phyloP scores from a whole-genome alignment of 2,797 vertebrate genomes.

The Atherinosoma microstoma region DNA sequence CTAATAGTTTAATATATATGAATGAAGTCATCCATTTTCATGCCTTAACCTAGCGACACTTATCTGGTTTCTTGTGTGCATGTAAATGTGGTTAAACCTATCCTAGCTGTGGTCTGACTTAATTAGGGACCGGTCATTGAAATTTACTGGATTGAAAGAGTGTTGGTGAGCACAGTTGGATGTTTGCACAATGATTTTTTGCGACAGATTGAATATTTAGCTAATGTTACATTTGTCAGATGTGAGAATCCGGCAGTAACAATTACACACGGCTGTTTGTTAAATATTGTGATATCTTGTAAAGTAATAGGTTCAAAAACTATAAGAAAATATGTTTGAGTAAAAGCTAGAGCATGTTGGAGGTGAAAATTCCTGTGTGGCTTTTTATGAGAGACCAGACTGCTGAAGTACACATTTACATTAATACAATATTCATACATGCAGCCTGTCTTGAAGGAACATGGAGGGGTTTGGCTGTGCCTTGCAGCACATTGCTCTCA shows the following conservation, averaged over 20 bases:
- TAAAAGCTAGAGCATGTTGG: slow-evolving; percentile 47
- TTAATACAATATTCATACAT: slow-evolving; percentile 20
- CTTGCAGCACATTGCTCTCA: slow-evolving; percentile 78
- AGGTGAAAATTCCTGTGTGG: slow-evolving; percentile 38
- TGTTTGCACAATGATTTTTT: slow-evolving; percentile 57
- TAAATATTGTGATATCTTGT: slow-evolving; percentile 49
- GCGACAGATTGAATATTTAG: slow-evolving; percentile 42
- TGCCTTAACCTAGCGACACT: slow-evolving; percentile 34
- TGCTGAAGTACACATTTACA: slow-evolving; percentile 37
- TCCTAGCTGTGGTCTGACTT: slow-evolving; percentile 21
- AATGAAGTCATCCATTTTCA: slow-evolving; percentile 12
- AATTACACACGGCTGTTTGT: slow-evolving; percentile 15
- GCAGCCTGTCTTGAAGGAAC: slow-evolving; percentile 50
- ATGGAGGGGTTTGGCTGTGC: slow-evolving; percentile 65
- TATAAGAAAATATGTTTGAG: slow-evolving; percentile 22
- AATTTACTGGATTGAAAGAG: slow-evolving; percentile 18
- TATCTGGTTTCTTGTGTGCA: slow-evolving; percentile 50
- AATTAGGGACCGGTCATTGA: slow-evolving; percentile 18
- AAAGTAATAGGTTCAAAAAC: slow-evolving; percentile 33
- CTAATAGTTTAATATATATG: not conserved
- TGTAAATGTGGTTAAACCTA: slow-evolving; percentile 44
- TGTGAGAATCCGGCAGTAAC: slow-evolving; percentile 20
- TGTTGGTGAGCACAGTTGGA: slow-evolving; percentile 37
- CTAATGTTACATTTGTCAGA: slow-evolving; percentile 36
- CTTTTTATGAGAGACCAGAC: slow-evolving; percentile 45